These are phyloP conservation scores for Morpho deidamia DNA, from an alignment of 2,888 invertebrate genomes.

Conservation along the genomic window DNA sequence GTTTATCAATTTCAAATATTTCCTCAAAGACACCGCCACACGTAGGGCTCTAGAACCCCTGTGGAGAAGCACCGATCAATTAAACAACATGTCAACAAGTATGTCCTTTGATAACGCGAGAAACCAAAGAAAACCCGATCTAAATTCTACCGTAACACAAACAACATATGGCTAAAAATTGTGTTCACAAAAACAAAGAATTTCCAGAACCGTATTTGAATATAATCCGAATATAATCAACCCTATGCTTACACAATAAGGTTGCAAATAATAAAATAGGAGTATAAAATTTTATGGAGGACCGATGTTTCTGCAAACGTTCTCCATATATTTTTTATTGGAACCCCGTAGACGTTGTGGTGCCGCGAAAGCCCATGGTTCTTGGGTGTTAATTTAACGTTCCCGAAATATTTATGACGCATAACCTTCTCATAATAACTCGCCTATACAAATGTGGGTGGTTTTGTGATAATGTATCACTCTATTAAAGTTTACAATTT, in stretches of 20 bases:
- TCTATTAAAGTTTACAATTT: constrained; percentile 49
- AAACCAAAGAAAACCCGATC: constrained; percentile 41
- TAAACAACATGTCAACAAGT: constrained; percentile 79
- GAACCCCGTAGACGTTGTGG: constrained; percentile 68
- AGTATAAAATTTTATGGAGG: constrained; percentile 38
- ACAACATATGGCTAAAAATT: constrained; percentile 50
- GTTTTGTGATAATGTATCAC: constrained; percentile 65
- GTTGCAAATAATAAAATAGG: background rate
- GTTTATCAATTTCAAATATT: constrained; percentile 75
- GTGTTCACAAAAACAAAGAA: constrained; percentile 37
- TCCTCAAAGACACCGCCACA: constrained; percentile 69
- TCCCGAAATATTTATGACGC: constrained; percentile 77
- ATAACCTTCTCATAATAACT: constrained; percentile 73
- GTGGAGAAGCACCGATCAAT: constrained; percentile 75
- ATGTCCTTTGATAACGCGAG: constrained; percentile 67
- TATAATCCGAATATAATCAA: constrained; percentile 10
- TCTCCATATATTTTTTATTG: constrained; percentile 65
- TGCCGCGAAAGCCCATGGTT: constrained; percentile 74
- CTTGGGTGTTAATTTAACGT: constrained; percentile 78
- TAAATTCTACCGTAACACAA: constrained; percentile 59
- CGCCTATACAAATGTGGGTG: constrained; percentile 75
- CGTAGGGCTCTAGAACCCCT: constrained; percentile 66
- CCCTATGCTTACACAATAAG: constrained; percentile 22
- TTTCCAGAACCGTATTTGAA: constrained; percentile 7
- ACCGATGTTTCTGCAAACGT: constrained; percentile 63